phyloP scores from a whole-genome alignment of 2,888 invertebrate species.

The Neocrepidodera transversa region DNA sequence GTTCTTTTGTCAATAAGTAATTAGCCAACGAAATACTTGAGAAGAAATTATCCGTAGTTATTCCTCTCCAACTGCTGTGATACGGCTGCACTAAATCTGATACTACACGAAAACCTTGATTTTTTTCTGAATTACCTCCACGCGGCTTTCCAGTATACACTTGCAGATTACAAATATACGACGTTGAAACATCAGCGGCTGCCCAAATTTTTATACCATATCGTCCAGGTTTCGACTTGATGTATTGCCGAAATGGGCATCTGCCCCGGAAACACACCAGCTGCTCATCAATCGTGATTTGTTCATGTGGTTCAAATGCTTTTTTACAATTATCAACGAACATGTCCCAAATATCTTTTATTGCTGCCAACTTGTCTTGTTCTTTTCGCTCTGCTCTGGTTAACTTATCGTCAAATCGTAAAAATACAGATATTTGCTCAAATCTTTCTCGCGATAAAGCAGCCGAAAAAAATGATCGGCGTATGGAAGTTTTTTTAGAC shows the following conservation, averaged over 20 bases:
- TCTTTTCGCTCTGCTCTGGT: constrained; percentile 10
- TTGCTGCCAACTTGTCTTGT: constrained; percentile 32
- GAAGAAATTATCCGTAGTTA: constrained; percentile 32
- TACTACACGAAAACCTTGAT: constrained; percentile 34
- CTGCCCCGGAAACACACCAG: constrained; percentile 36
- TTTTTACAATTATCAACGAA: constrained; percentile 28
- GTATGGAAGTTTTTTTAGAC: constrained; percentile 2
- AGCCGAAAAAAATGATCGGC: constrained; percentile 1
- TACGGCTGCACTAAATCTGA: constrained; percentile 26
- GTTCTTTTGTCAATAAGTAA: constrained; percentile 26
- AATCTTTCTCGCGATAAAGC: constrained; percentile 12
- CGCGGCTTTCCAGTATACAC: constrained; percentile 35
- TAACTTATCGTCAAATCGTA: constrained; percentile 22
- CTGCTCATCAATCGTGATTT: constrained; percentile 36
- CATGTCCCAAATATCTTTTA: constrained; percentile 21
- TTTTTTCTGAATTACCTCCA: constrained; percentile 24
- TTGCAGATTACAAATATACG: constrained; percentile 35
- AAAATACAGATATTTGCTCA: constrained; percentile 3
- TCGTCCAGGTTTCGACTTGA: constrained; percentile 36
- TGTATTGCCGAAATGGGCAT: constrained; percentile 37
- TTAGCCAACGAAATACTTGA: constrained; percentile 27
- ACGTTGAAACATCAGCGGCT: too few relatives aligned
- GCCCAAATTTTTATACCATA: constrained; percentile 41
- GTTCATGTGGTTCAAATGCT: constrained; percentile 33
- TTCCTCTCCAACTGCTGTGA: constrained; percentile 27